Percentiles rank a stretch among this genome's conserved stretches.
These are phyloP conservation scores for Desmophyllum pertusum DNA, from an alignment of 92 coral and sea anemone genomes.

Conservation along the genomic window DNA sequence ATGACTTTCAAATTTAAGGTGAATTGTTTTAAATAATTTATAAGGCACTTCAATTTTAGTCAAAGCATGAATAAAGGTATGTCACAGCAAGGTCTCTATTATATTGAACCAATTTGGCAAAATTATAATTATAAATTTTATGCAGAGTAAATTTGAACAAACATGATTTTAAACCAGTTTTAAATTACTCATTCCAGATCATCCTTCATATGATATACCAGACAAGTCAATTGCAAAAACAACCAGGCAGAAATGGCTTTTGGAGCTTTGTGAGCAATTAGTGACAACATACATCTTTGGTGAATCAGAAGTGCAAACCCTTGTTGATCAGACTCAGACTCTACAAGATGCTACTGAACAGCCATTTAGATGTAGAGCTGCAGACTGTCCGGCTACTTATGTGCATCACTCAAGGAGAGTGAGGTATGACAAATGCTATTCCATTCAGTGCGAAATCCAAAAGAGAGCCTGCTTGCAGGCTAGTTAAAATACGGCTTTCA, in stretches of 20 bases:
- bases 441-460: no score
- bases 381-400: constrained; percentile 37
- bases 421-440: no score
- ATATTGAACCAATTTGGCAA: no score
- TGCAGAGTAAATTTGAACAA: no score
- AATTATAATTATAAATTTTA: no score
- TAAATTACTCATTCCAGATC: constrained; percentile 25
- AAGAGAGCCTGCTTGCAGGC: no score
- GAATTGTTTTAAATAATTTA: no score
- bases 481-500: no score
- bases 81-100: no score
- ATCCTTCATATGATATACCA: constrained; percentile 45
- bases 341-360: constrained; percentile 21
- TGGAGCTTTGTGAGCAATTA: constrained; percentile 55
- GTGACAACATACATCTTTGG: constrained; percentile 35
- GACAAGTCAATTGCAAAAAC: constrained; percentile 41
- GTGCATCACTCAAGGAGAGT: constrained; percentile 33
- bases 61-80: no score
- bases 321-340: constrained; percentile 40
- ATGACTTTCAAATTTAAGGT: no score
- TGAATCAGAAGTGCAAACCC: constrained; percentile 24
- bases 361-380: constrained; percentile 31
- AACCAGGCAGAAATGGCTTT: constrained; percentile 49
- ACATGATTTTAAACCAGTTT: not conserved
- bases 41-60: no score